These are phyloP conservation scores for Ardeotis arabs DNA, from an alignment of 2,113 vertebrate species.

Conservation along the genomic window DNA sequence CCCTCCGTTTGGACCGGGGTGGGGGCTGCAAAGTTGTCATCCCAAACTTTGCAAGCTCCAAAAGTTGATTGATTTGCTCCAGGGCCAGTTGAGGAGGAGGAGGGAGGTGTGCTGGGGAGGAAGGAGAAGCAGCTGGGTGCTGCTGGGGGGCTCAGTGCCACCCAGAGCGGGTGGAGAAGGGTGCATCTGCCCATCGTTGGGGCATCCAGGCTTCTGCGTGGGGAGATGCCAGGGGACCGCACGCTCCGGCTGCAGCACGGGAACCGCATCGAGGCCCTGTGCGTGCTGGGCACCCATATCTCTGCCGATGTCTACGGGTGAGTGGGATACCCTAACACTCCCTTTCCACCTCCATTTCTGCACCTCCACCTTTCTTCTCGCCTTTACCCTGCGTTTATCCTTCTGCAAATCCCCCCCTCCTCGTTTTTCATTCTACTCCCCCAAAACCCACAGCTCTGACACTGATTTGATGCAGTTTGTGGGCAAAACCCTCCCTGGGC, in stretches of 20 bases:
- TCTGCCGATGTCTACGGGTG: slow-evolving; percentile 64
- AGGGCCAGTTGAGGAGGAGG: neutral
- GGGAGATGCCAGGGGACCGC: slow-evolving; percentile 59
- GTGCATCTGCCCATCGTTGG: neutral
- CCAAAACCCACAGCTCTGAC: neutral
- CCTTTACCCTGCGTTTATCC: neutral
- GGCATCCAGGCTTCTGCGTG: neutral
- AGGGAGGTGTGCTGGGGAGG: neutral
- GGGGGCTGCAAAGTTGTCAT: neutral
- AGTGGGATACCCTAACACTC: neutral
- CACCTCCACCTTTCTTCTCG: neutral
- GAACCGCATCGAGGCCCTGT: slow-evolving; percentile 75
- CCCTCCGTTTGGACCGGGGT: fast-evolving
- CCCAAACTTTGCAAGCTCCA: neutral
- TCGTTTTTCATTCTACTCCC: neutral
- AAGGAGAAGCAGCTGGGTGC: neutral
- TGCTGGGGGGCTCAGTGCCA: neutral
- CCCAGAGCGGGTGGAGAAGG: neutral
- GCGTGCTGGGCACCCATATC: slow-evolving; percentile 67
- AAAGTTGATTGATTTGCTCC: neutral
- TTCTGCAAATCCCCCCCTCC: too few relatives aligned
- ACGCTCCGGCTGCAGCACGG: slow-evolving; percentile 76
- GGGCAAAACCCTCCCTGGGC: neutral
- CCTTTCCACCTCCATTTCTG: neutral
- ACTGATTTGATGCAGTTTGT: neutral